A percentile compares a stretch with the other conserved stretches of the same genome.
Conservation (phyloP, 2,113 vertebrate genomes). For the Falco punctatus region DNA sequence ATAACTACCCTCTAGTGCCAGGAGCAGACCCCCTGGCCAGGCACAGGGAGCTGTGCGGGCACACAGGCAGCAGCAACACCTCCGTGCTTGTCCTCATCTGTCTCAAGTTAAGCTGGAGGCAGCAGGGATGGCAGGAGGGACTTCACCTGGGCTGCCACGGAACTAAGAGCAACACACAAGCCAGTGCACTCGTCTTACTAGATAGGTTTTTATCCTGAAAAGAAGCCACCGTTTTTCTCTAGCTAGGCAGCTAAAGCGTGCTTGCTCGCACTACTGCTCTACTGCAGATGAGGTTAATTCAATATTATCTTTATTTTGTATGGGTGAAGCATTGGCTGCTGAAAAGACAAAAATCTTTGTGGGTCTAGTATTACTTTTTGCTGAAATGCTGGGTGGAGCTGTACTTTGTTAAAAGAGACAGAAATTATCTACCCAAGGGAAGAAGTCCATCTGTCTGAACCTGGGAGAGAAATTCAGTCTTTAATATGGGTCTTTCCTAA, state of each 20-base stretch:
- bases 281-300: neutral
- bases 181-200: neutral
- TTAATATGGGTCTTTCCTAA: slow-evolving; percentile 23
- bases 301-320: neutral
- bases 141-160: neutral
- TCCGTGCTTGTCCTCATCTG: neutral
- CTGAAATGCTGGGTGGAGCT: neutral
- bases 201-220: neutral
- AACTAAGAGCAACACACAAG: neutral
- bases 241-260: neutral
- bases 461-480: neutral
- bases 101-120: neutral
- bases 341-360: neutral
- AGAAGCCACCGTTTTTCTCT: neutral
- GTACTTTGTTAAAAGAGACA: neutral
- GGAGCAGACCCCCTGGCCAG: neutral
- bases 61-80: neutral
- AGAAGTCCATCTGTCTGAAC: neutral
- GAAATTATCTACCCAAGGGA: neutral
- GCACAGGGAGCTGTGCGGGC: neutral
- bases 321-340: neutral
- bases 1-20: neutral
- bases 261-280: neutral
- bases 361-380: neutral
- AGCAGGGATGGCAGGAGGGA: rapidly evolving